phyloP scores from a whole-genome alignment of 2,888 invertebrate genomes.

The Troides helena region DNA sequence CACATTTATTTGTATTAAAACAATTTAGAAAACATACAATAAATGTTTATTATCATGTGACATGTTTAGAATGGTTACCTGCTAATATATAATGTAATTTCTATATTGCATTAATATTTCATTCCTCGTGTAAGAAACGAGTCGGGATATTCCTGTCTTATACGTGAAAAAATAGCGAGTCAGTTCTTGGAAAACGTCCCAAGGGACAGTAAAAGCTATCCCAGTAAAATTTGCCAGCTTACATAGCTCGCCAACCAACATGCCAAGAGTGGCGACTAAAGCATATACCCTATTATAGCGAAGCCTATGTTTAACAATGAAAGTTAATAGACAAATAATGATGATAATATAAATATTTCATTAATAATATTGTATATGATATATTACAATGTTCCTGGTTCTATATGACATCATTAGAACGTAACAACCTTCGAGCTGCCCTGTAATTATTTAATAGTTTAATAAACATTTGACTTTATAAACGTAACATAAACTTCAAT shows the following conservation, averaged over 20 bases:
- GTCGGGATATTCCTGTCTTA: no score
- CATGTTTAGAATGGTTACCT: no score
- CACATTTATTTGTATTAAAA: neutral
- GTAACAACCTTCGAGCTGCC: constrained; percentile 23
- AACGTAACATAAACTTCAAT: constrained; percentile 20
- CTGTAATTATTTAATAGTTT: constrained; percentile 28
- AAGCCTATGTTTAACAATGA: no score
- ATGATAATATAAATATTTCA: neutral
- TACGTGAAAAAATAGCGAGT: no score
- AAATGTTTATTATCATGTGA: neutral
- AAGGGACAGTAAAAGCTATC: no score
- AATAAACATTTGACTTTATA: constrained; percentile 21
- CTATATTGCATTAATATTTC: no score
- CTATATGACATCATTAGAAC: constrained; percentile 27
- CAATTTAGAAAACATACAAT: neutral
- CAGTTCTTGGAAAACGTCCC: no score
- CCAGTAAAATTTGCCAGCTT: no score
- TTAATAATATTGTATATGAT: neutral
- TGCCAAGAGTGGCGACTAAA: neutral
- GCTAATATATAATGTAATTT: no score
- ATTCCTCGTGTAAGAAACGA: no score
- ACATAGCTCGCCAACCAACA: no score
- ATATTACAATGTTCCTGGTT: constrained; percentile 7
- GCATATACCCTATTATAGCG: neutral
- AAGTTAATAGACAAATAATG: neutral